Evolutionary conservation across 2,113 vertebrate species (phyloP).

Genomic region (Channa argus): DNA sequence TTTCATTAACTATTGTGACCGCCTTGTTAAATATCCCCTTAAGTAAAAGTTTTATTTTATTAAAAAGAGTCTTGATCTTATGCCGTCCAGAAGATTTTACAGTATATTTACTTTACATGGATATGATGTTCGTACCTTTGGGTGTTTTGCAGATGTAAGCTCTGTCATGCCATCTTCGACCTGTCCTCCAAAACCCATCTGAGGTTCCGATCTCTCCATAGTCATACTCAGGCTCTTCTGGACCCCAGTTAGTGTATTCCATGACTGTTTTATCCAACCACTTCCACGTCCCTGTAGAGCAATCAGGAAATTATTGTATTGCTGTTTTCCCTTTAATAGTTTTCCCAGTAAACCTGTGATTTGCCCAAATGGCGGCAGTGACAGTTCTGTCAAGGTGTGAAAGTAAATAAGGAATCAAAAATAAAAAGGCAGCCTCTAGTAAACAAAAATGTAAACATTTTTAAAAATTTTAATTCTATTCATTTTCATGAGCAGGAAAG

Average conservation of each 20-base stretch:
- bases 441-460: too few species aligned
- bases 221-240: constrained; percentile 73
- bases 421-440: too few species aligned
- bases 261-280: constrained; percentile 88
- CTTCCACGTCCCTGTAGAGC: constrained; percentile 83
- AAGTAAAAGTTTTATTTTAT: too few species aligned
- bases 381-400: not conserved
- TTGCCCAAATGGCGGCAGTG: not conserved
- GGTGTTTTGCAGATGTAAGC: constrained; percentile 90
- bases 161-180: constrained; percentile 82
- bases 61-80: too few species aligned
- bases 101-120: too few species aligned
- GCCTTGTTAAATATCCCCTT: too few species aligned
- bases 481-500: not conserved
- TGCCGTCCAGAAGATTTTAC: too few species aligned
- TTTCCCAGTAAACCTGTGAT: not conserved
- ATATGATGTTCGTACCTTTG: constrained; percentile 85
- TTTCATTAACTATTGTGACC: too few species aligned
- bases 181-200: constrained; percentile 86
- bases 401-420: not conserved
- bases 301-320: too few species aligned
- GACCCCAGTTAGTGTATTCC: constrained; percentile 90
- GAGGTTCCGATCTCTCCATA: constrained; percentile 73
- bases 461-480: not conserved
- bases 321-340: not conserved